Base-by-base conservation (phyloP, 2,888 invertebrate genomes). In the Cyaniris semiargus region DNA sequence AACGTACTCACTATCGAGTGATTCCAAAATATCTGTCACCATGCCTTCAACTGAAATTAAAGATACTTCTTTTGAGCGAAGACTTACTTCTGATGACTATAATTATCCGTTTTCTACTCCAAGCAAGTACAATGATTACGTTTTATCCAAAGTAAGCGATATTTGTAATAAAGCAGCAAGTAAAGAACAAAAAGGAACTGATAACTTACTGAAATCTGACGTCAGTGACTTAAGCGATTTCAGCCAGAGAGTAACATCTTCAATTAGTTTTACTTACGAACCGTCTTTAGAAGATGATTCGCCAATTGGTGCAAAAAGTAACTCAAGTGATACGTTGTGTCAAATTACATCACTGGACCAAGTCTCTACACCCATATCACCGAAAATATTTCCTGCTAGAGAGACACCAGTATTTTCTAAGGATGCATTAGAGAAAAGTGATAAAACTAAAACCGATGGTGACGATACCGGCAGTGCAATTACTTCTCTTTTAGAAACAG, bases 291-390 rank as follows among this genome's bases (percentile, higher is more conserved):
- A 94, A 76, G 94, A 94, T 71, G 93, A 93, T 83, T 94, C 93
- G 7, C 91, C 90, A 15, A 91, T 87, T 76, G 93, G 91, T 80
- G 91, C 89, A 77, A 94, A 94, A 81, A 94, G 90, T 84, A 94
- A 94, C 82, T 94, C 94, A 78, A 94, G 94, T 84, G 94, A 94
- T 86, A 94, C 94, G 5, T 86, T 94, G 82, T 94, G 94, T 89
- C 94, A 94, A 88, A 94, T 94, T 79, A 90, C 90, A 38, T 94
- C 94, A 10, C 86, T 94, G 77, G 94, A 94, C 84, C 94, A 94
- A 83, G 90, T 94, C 27, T 94, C 94, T 44, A 94, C 94, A 71
- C 94, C 94, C 18, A 94, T 94, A 85, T 94, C 94, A n/a, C 94
- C 94, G n/a, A 94, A 94, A 85, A 86, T 91, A 83, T 92, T 94